A percentile compares a stretch with the other conserved stretches of the same genome.
Evolutionary conservation across 2,888 invertebrate genomes (phyloP).

Genomic region (Caenorhabditis becei): DNA sequence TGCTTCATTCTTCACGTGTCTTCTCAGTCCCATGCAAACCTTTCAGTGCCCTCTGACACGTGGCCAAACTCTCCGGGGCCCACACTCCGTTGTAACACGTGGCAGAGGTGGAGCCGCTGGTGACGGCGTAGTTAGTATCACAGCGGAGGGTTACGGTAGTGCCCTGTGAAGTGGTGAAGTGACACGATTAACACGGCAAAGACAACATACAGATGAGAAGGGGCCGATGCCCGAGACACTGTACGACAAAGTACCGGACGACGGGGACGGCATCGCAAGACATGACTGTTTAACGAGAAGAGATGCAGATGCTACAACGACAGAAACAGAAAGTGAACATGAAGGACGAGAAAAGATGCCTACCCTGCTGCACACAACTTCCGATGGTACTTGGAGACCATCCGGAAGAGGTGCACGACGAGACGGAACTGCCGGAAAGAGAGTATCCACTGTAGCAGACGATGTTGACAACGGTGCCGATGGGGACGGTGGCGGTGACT

Average conservation of each 20-base stretch:
- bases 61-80: constrained; percentile 38
- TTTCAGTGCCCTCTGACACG: constrained; percentile 38
- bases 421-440: constrained; percentile 46
- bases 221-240: constrained; percentile 30
- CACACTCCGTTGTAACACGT: constrained; percentile 62
- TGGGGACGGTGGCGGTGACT: constrained; percentile 45
- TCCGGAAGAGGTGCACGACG: constrained; percentile 63
- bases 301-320: constrained; percentile 24
- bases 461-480: constrained; percentile 68
- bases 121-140: constrained; percentile 37
- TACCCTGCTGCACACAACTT: constrained; percentile 56
- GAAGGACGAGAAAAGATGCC: background rate
- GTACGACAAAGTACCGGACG: constrained; percentile 28
- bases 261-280: constrained; percentile 24
- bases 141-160: constrained; percentile 53
- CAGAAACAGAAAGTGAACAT: background rate
- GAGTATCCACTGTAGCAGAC: constrained; percentile 66
- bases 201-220: constrained; percentile 47
- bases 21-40: constrained; percentile 29
- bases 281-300: constrained; percentile 28
- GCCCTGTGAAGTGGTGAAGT: constrained; percentile 41
- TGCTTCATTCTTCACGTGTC: background rate
- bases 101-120: constrained; percentile 28
- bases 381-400: constrained; percentile 66
- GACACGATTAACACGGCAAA: constrained; percentile 7